Evolutionary conservation across 2,113 vertebrate species (phyloP).

Genomic region (Mastomys coucha): DNA sequence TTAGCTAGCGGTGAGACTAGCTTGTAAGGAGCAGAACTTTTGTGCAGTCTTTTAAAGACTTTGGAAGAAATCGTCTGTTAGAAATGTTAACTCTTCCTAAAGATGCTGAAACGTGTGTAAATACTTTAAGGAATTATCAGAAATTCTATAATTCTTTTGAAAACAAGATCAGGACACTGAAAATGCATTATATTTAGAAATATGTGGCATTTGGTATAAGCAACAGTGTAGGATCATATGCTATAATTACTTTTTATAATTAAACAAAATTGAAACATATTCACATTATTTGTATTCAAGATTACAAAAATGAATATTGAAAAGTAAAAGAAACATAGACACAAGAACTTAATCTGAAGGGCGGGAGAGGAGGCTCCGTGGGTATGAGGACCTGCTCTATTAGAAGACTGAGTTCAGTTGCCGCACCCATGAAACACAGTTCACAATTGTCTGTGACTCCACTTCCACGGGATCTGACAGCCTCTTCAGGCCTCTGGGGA

Average conservation of each 20-base stretch:
- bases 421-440: no score
- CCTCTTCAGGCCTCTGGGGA: neutral
- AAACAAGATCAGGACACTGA: neutral
- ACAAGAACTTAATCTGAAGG: neutral
- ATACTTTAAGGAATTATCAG: neutral
- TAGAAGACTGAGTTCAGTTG: neutral
- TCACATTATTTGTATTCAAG: slow-evolving; percentile 14
- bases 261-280: slow-evolving; percentile 2
- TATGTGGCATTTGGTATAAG: neutral
- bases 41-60: neutral
- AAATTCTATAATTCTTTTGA: neutral
- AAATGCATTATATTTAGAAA: slow-evolving; percentile 17
- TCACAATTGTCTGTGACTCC: neutral
- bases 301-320: neutral
- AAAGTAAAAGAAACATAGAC: neutral
- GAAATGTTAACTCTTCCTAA: slow-evolving; percentile 1
- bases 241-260: neutral
- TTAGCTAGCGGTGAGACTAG: neutral
- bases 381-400: neutral
- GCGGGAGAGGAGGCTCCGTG: neutral
- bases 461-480: no score
- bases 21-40: slow-evolving; percentile 2
- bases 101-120: neutral
- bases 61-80: slow-evolving; percentile 26
- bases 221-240: neutral